Evolutionary conservation across 2,888 invertebrate species (phyloP).

Genomic region (Hemicrepidius hirtus): DNA sequence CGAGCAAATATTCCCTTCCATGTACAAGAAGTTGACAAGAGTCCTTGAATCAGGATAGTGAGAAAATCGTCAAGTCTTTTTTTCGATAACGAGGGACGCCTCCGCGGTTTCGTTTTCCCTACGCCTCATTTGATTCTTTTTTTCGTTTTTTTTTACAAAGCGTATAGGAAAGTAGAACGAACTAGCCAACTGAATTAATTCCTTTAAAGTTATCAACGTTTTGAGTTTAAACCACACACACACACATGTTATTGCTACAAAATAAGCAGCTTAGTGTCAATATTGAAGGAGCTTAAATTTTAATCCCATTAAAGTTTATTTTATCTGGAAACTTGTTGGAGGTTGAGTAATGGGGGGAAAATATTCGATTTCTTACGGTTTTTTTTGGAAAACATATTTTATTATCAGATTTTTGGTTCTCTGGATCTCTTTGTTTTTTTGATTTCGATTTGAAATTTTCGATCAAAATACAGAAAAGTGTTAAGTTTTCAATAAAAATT

Average conservation of each 20-base stretch:
- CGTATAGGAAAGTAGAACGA: not conserved
- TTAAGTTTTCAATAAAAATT: too few relatives aligned
- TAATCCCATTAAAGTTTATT: not conserved
- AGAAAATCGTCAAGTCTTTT: slow-evolving; percentile 39
- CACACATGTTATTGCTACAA: not conserved
- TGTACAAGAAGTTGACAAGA: slow-evolving; percentile 23
- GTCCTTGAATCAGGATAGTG: slow-evolving; percentile 35
- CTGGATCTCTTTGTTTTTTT: too few relatives aligned
- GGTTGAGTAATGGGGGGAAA: too few relatives aligned
- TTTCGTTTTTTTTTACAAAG: slow-evolving; percentile 4
- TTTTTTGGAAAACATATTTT: too few relatives aligned
- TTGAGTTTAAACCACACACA: too few relatives aligned
- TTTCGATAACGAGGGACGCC: slow-evolving; percentile 34
- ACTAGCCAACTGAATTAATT: not conserved
- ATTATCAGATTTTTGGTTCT: too few relatives aligned
- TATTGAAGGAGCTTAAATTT: not conserved
- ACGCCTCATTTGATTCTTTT: slow-evolving; percentile 27
- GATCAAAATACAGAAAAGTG: too few relatives aligned
- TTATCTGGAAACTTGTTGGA: not conserved
- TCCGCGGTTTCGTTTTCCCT: slow-evolving; percentile 25
- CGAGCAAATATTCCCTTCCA: slow-evolving; percentile 38
- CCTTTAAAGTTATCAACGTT: not conserved
- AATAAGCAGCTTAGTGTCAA: slow-evolving; percentile 8
- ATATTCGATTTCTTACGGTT: too few relatives aligned
- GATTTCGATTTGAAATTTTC: too few relatives aligned